Evolutionary conservation across 1,140 invertebrate species (phyloP).

Genomic region (Bombus fervidus): DNA sequence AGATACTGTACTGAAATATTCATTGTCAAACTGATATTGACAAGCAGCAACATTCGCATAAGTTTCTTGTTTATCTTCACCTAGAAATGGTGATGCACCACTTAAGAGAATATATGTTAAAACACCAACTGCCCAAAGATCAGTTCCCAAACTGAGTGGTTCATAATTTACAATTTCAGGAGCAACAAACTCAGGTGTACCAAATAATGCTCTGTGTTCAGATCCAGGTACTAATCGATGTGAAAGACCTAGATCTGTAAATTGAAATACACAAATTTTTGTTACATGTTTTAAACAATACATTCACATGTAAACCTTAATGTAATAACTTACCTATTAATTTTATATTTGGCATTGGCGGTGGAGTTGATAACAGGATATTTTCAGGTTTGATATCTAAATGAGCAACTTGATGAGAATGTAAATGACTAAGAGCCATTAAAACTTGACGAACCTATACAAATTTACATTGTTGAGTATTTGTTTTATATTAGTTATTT

Average conservation of each 20-base stretch:
- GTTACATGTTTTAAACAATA: not conserved
- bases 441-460: conserved; percentile 85
- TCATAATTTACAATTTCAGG: conserved; percentile 89
- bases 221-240: conserved; percentile 83
- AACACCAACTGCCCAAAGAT: conserved; percentile 89
- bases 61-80: conserved; percentile 86
- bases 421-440: conserved; percentile 86
- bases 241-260: conserved; percentile 86
- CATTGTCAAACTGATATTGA: conserved; percentile 86
- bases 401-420: conserved; percentile 87
- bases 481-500: not conserved
- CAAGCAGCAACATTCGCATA: conserved; percentile 87
- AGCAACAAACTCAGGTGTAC: conserved; percentile 85
- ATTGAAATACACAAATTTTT: conserved; percentile 1
- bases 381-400: conserved; percentile 88
- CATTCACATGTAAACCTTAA: not conserved
- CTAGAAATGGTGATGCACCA: conserved; percentile 87
- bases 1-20: conserved; percentile 85
- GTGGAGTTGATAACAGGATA: conserved; percentile 84
- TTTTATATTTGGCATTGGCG: conserved; percentile 84
- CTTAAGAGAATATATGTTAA: conserved; percentile 87
- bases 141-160: conserved; percentile 86
- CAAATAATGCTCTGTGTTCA: conserved; percentile 83
- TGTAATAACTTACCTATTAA: conserved; percentile 77
- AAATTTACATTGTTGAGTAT: not conserved